Evolutionary conservation across 2,113 vertebrate genomes (phyloP), one percentile per base, ranked within the genome.

Genomic region (Chrysemys picta): DNA sequence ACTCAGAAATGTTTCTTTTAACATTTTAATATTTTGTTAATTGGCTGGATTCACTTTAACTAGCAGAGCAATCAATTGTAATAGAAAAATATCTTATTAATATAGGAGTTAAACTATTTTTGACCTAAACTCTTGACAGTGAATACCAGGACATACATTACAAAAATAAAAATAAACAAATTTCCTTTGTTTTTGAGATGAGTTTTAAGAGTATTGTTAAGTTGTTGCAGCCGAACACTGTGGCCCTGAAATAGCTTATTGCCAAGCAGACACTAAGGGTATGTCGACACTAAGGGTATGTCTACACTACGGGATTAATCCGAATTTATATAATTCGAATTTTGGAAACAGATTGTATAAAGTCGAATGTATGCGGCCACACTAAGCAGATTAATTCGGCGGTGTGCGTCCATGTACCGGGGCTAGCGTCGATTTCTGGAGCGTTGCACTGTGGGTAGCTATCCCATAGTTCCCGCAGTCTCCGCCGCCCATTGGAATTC

Each of bases 21-120:
- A 87, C 78, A 91, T 90, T 84, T 93, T 10, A 31, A 92, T 13
- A 29, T 62, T 88, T 31, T 85, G 75, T 12, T 85, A 82, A 80
- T 24, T 45, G 72, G 38, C 80, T 93, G 88, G 42, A 80, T 89
- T 4, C 29, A 38, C 12, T 92, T 94, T 83, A 54, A 35, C 24
- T 54, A 79, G n/a, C 59, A 59, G 6, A 49, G 0, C 0, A 79
- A 57, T 24, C 54, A 6, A 24, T 80, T 88, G 69, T 49, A 82
- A 76, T 14, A 76, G 72, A 45, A 45, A 76, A 45, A 24, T 42
- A 81, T 29, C 27, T 59, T 59, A 59, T 5, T 59, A 54, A 81
- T 42, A 56, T 24, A 35, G 24, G 8, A 82, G 35, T 54, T n/a
- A 82, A 57, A 45, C 17, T 45, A 82, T 17, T 57, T 57, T 14